Conservation (phyloP, 2,113 vertebrate genomes). For the Fregata magnificens region DNA sequence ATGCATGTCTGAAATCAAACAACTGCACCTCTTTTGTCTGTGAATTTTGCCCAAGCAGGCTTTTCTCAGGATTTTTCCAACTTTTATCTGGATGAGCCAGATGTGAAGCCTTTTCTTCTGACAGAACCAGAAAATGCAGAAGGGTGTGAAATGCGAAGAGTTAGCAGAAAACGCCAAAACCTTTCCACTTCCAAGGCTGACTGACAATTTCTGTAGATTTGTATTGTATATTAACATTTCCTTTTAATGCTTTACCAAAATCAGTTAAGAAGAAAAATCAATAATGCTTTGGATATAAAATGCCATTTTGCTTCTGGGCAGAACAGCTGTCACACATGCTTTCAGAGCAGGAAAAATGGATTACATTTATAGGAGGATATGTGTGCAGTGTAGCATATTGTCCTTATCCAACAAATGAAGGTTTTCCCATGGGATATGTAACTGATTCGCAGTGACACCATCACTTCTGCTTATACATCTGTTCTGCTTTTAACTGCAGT, state of each 20-base stretch:
- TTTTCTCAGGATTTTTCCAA: background rate
- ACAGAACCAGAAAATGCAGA: background rate
- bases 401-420: conserved; percentile 68
- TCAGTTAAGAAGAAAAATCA: background rate
- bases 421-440: conserved; percentile 65
- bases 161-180: background rate
- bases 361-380: background rate
- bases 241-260: background rate
- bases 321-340: conserved; percentile 29
- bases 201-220: background rate
- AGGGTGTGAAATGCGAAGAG: background rate
- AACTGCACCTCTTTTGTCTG: background rate
- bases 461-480: conserved; percentile 71
- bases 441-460: conserved; percentile 69
- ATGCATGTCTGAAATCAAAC: background rate
- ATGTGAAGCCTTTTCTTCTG: background rate
- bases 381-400: conserved; percentile 54
- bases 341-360: conserved; percentile 25
- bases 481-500: conserved; percentile 70
- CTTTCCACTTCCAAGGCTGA: background rate
- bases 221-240: background rate
- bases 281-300: conserved; percentile 45
- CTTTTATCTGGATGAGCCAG: background rate
- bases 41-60: background rate
- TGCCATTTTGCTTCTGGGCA: conserved; percentile 22